These are phyloP conservation scores for Antitype chi DNA, from an alignment of 2,888 invertebrate species.

Conservation along the genomic window DNA sequence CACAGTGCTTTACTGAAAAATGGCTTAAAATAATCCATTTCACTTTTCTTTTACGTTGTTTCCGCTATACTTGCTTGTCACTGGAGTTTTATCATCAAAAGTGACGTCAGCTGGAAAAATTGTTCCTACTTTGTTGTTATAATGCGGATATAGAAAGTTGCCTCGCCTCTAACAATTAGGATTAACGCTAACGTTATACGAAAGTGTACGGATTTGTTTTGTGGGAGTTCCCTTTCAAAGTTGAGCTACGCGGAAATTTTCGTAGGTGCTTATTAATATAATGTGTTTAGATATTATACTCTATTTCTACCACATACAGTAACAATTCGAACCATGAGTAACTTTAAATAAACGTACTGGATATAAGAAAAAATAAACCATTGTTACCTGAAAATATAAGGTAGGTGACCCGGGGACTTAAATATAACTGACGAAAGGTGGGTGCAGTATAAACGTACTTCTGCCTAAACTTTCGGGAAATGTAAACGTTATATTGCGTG, in stretches of 20 bases:
- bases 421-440: neutral
- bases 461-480: too few relatives aligned
- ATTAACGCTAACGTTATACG: slow-evolving; percentile 19
- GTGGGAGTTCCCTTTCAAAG: neutral
- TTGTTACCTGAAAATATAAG: neutral
- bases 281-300: neutral
- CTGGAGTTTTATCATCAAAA: slow-evolving; percentile 22
- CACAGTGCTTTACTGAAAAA: neutral
- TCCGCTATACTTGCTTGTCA: neutral
- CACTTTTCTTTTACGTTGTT: slow-evolving; percentile 7
- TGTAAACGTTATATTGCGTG: neutral
- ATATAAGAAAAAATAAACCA: too few relatives aligned
- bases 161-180: slow-evolving; percentile 29
- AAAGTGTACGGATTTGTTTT: neutral
- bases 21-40: neutral
- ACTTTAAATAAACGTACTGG: neutral
- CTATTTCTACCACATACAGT: neutral
- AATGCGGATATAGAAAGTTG: slow-evolving; percentile 33
- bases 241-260: neutral
- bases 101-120: slow-evolving; percentile 39
- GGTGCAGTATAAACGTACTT: neutral
- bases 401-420: neutral
- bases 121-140: slow-evolving; percentile 26
- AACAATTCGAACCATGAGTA: neutral
- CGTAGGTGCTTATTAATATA: neutral